A percentile compares a stretch with the other conserved stretches of the same genome.
Evolutionary conservation across 2,888 invertebrate genomes (phyloP).

Genomic region (Hydropsyche betteni): DNA sequence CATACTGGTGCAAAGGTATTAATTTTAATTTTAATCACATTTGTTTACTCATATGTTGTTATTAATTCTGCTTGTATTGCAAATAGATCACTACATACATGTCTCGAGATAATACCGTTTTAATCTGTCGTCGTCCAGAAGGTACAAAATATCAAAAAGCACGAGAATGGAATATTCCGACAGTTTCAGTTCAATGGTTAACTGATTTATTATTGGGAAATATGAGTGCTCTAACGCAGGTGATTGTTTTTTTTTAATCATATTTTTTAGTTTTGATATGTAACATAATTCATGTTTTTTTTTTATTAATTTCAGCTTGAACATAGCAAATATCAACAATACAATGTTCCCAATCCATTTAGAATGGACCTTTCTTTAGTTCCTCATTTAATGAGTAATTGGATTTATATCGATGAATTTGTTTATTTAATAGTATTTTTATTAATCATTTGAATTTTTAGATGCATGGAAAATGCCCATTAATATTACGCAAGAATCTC

Average conservation of each 20-base stretch:
- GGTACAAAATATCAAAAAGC: slow-evolving; percentile 90
- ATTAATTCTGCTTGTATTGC: slow-evolving; percentile 40
- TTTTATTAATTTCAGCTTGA: slow-evolving; percentile 64
- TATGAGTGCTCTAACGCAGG: slow-evolving; percentile 80
- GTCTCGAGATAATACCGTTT: slow-evolving; percentile 80
- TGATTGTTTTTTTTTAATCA: slow-evolving; percentile 49
- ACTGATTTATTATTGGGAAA: slow-evolving; percentile 92
- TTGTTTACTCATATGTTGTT: neutral
- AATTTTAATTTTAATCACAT: slow-evolving; percentile 35
- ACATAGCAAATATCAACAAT: slow-evolving; percentile 88
- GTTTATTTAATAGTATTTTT: slow-evolving; percentile 3
- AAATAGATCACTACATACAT: slow-evolving; percentile 75
- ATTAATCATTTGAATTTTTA: slow-evolving; percentile 56
- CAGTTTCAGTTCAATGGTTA: slow-evolving; percentile 94
- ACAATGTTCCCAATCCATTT: slow-evolving; percentile 80
- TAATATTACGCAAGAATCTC: slow-evolving; percentile 86
- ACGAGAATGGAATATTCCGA: slow-evolving; percentile 89
- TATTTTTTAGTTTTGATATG: slow-evolving; percentile 10
- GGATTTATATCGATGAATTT: slow-evolving; percentile 41
- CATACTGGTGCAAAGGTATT: slow-evolving; percentile 84
- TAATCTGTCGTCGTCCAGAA: slow-evolving; percentile 82
- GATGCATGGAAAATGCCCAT: slow-evolving; percentile 95
- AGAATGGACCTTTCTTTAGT: slow-evolving; percentile 87
- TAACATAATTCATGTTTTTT: neutral
- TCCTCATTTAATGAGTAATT: slow-evolving; percentile 89